Evolutionary conservation across 1,140 invertebrate genomes (phyloP).

Genomic region (Drosophila bifasciata): DNA sequence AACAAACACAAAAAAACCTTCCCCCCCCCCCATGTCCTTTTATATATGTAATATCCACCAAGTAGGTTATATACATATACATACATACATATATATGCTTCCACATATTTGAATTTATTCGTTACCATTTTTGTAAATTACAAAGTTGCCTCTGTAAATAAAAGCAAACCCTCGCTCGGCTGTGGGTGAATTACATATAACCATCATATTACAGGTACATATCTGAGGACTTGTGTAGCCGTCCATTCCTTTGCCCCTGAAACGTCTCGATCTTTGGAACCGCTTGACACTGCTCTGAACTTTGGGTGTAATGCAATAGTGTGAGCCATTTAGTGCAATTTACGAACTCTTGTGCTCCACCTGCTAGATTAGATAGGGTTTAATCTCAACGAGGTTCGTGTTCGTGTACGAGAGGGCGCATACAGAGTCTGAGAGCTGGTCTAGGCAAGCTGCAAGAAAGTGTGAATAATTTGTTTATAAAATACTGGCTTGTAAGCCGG

Average conservation of each 20-base stretch:
- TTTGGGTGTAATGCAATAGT: too few species aligned
- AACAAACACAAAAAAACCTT: not conserved
- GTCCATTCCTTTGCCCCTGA: not conserved
- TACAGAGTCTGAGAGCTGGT: not conserved
- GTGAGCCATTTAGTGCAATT: conserved; percentile 19
- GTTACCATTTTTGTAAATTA: conserved; percentile 64
- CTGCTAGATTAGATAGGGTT: conserved; percentile 16
- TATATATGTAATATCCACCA: conserved; percentile 25
- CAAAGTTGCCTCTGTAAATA: conserved; percentile 75
- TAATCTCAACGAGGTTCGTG: not conserved
- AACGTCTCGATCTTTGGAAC: too few species aligned
- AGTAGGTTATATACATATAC: conserved; percentile 37
- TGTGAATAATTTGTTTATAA: conserved; percentile 65
- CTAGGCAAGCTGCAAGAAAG: conserved; percentile 41
- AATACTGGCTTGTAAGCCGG: conserved; percentile 19
- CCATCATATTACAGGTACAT: not conserved
- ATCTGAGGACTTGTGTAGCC: not conserved
- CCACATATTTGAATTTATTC: conserved; percentile 67
- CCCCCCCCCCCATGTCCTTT: conserved; percentile 17
- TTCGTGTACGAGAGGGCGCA: not conserved
- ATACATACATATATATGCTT: conserved; percentile 54
- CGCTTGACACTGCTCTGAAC: too few species aligned
- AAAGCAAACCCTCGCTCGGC: conserved; percentile 20
- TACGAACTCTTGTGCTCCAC: conserved; percentile 5
- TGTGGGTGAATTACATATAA: conserved; percentile 2